Percentiles rank a stretch among this genome's conserved stretches.
phyloP scores from a whole-genome alignment of 1,140 invertebrate species.

The Teleogryllus occipitalis region DNA sequence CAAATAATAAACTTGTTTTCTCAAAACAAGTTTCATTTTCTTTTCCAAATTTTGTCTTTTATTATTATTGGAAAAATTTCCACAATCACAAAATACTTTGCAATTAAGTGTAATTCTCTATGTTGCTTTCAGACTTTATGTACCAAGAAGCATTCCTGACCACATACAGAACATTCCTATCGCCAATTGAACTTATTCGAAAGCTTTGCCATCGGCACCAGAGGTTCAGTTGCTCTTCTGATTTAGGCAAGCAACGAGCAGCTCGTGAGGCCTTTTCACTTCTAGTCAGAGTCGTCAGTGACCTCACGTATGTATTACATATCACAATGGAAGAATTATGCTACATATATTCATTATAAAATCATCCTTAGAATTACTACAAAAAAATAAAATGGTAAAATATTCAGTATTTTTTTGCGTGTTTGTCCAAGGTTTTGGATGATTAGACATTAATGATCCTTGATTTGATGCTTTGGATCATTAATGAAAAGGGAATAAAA shows the following conservation, averaged over 20 bases:
- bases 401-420: neutral
- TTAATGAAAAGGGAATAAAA: too few species aligned
- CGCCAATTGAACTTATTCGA: slow-evolving; percentile 76
- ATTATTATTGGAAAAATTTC: too few species aligned
- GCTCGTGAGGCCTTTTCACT: slow-evolving; percentile 81
- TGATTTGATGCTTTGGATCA: too few species aligned
- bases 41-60: too few species aligned
- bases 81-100: too few species aligned
- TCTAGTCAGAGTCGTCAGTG: slow-evolving; percentile 83
- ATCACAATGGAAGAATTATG: neutral
- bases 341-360: too few species aligned
- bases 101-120: neutral
- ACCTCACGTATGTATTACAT: slow-evolving; percentile 68
- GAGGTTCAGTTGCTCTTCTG: slow-evolving; percentile 68
- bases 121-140: slow-evolving; percentile 63
- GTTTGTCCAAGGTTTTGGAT: neutral
- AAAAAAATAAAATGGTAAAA: neutral
- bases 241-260: slow-evolving; percentile 63
- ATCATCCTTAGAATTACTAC: too few species aligned
- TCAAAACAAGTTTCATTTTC: too few species aligned
- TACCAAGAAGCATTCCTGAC: slow-evolving; percentile 96
- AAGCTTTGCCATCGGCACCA: slow-evolving; percentile 82
- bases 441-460: too few species aligned
- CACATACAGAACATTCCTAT: slow-evolving; percentile 91
- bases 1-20: too few species aligned